Conservation (phyloP, 2,113 vertebrate species). For the Cyanocitta stelleri region DNA sequence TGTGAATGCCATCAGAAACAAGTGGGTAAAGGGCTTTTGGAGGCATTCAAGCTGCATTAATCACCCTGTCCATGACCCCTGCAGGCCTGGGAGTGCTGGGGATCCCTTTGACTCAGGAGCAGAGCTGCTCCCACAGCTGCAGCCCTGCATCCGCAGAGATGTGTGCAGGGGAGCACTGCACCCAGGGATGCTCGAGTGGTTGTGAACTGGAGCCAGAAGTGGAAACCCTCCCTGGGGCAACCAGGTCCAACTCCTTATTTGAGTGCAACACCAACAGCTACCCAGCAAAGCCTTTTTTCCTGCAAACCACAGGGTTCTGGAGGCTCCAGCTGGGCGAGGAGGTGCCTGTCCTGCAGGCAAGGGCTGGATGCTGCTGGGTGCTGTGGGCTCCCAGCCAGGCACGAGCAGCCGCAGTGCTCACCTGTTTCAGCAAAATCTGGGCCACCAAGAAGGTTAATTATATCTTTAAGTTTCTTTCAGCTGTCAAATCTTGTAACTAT, state of each 20-base stretch:
- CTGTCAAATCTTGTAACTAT: not conserved
- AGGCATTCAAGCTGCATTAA: not conserved
- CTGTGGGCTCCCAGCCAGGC: not conserved
- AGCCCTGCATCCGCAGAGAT: not conserved
- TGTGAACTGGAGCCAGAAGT: not conserved
- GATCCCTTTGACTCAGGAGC: not conserved
- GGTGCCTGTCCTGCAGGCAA: not conserved
- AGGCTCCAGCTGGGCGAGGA: not conserved
- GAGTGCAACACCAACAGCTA: not conserved
- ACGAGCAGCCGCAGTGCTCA: not conserved
- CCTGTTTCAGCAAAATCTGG: not conserved
- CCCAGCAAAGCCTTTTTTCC: not conserved
- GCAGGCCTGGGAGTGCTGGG: not conserved
- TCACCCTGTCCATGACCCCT: not conserved
- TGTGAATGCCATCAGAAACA: not conserved
- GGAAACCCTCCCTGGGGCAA: not conserved
- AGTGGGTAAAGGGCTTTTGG: not conserved
- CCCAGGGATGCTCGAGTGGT: fast-evolving
- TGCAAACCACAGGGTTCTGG: fast-evolving
- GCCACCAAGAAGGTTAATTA: constrained; percentile 10
- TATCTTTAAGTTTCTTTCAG: not conserved
- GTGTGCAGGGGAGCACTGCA: not conserved
- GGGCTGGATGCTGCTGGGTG: not conserved
- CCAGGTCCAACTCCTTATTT: not conserved
- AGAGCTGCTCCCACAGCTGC: not conserved